These are phyloP conservation scores for Panagrolaimus sp. DNA, from an alignment of 1,140 invertebrate genomes.

Conservation along the genomic window DNA sequence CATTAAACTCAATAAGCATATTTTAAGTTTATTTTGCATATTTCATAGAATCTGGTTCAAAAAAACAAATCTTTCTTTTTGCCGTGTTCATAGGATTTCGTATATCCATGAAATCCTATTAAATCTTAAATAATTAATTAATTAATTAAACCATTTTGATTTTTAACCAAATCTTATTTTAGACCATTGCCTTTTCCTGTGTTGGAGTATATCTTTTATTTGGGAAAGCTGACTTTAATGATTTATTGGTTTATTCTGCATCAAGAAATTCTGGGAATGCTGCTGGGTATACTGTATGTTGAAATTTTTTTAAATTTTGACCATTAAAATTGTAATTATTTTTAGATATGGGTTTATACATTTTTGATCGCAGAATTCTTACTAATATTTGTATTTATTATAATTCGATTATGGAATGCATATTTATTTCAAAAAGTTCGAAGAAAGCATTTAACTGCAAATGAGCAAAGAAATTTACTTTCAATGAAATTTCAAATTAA, in stretches of 20 bases:
- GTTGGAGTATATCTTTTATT: background rate
- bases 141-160: no score
- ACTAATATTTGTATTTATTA: background rate
- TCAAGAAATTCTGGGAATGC: background rate
- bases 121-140: no score
- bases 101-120: no score
- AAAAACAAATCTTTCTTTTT: no score
- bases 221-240: background rate
- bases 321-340: background rate
- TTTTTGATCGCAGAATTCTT: background rate
- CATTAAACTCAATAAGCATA: no score
- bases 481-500: constrained; percentile 15
- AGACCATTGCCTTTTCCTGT: background rate
- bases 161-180: background rate
- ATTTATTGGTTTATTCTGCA: background rate
- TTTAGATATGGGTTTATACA: background rate
- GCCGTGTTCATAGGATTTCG: no score
- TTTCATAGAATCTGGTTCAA: no score
- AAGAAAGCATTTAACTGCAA: background rate
- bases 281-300: background rate
- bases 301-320: background rate
- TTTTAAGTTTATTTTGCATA: no score
- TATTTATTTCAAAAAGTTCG: background rate
- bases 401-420: background rate
- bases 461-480: background rate